Base-by-base conservation (phyloP, 2,113 vertebrate species). In the Sorex fumeus region DNA sequence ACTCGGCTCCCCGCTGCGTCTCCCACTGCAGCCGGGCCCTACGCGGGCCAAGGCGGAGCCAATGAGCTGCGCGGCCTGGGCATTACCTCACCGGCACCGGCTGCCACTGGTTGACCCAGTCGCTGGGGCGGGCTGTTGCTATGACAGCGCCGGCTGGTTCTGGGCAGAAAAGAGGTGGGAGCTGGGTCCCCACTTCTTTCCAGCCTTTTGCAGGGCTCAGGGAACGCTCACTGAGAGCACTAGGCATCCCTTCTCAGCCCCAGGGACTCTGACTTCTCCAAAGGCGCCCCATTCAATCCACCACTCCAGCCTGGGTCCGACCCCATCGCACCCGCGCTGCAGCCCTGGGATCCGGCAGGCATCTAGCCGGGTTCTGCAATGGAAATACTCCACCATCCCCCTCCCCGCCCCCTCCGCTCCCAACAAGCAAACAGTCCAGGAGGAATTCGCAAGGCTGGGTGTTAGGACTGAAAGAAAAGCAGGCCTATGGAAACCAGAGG, bases 21-120 rank as follows among this genome's bases (percentile, higher is more conserved):
- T 25, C 79, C 36, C 70, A 53, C 66, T 34, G 5, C 57, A 1
- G 28, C 47, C 6, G 16, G 1, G 36, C 28, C 60, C 2, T 0
- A 74, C 30, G 15, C 32, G 85, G 11, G 21, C 79, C 21, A 50
- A 78, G 67, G 13, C 3, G 15, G n/a, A 96, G 77, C 96, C 95
- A 96, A 96, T 96, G 80, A 71, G 67, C 92, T 86, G 34, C 72
- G 45, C 47, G 76, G 10, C 0, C 25, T 3, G 53, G 45, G 62
- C 71, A 97, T 97, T 97, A 96, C 96, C 92, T 97, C 96, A 97
- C 80, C 93, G 79, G 45, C 18, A 0, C 30, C 18, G 23, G 6
- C 80, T 90, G 80, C 76, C 76, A 96, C 96, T 96, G 95, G 96
- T 18, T 84, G 72, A 45, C 30, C 72, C n/a, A 13, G 28, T 2